Evolutionary conservation across 1,140 invertebrate species (phyloP).

Genomic region (Drosophila lini): DNA sequence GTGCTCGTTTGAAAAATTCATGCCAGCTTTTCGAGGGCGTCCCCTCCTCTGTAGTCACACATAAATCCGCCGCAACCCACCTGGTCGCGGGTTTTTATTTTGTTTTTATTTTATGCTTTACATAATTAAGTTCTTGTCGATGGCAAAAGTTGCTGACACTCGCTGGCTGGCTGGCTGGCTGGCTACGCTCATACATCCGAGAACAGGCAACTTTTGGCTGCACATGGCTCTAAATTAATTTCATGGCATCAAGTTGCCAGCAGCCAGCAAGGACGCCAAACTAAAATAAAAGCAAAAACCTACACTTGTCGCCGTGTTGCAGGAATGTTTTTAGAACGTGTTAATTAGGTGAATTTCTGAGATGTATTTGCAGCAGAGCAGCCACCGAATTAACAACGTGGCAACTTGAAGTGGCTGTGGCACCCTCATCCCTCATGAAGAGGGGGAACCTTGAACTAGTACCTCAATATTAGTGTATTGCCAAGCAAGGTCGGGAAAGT

Average conservation of each 20-base stretch:
- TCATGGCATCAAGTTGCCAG: slow-evolving; percentile 14
- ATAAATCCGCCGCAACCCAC: not conserved
- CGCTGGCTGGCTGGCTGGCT: slow-evolving; percentile 9
- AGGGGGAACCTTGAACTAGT: slow-evolving; percentile 35
- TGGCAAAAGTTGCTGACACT: slow-evolving; percentile 39
- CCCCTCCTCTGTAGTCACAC: not conserved
- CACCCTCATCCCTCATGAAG: too few relatives aligned
- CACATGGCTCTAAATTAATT: slow-evolving; percentile 47
- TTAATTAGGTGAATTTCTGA: slow-evolving; percentile 50
- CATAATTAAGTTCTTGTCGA: slow-evolving; percentile 55
- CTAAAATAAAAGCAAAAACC: slow-evolving; percentile 14
- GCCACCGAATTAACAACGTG: slow-evolving; percentile 29
- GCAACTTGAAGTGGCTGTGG: slow-evolving; percentile 8
- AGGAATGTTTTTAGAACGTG: slow-evolving; percentile 47
- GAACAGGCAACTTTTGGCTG: slow-evolving; percentile 33
- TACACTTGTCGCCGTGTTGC: slow-evolving; percentile 20
- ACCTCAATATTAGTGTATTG: slow-evolving; percentile 9
- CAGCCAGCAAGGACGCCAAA: slow-evolving; percentile 37
- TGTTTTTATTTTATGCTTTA: slow-evolving; percentile 37
- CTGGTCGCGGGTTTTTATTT: slow-evolving; percentile 11
- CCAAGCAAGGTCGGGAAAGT: slow-evolving; percentile 18
- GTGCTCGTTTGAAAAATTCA: slow-evolving; percentile 31
- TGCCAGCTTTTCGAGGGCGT: slow-evolving; percentile 5
- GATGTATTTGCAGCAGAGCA: slow-evolving; percentile 38
- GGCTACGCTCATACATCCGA: not conserved